These are phyloP conservation scores for Reticulitermes speratus DNA, from an alignment of 1,140 invertebrate species.

Conservation along the genomic window DNA sequence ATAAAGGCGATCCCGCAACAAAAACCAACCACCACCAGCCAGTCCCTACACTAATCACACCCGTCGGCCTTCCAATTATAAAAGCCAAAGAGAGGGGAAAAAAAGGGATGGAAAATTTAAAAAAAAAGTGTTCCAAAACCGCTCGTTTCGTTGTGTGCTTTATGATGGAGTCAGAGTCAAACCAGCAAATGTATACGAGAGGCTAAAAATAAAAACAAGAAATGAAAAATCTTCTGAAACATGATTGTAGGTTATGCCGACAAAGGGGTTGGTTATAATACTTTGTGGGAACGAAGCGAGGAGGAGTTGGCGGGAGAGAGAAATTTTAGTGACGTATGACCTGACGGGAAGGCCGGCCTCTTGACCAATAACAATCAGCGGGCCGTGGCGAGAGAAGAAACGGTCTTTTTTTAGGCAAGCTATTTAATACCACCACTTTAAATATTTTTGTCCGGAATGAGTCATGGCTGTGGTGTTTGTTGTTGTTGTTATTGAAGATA, in stretches of 20 bases:
- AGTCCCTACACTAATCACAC: slow-evolving; percentile 28
- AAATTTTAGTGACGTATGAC: slow-evolving; percentile 1
- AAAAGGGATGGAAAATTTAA: slow-evolving; percentile 19
- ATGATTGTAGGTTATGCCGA: slow-evolving; percentile 6
- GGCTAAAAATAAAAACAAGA: not conserved
- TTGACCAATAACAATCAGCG: slow-evolving; percentile 6
- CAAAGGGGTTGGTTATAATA: slow-evolving; percentile 12
- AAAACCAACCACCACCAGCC: slow-evolving; percentile 21
- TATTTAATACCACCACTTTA: not conserved
- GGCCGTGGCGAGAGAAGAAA: not conserved
- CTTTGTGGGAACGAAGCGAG: not conserved
- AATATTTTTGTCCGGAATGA: not conserved
- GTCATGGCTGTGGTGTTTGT: not conserved
- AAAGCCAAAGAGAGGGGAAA: slow-evolving; percentile 19
- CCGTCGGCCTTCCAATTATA: slow-evolving; percentile 31
- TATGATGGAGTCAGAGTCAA: slow-evolving; percentile 1
- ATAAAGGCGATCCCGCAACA: slow-evolving; percentile 1
- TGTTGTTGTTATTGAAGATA: too few relatives aligned
- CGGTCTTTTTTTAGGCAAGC: not conserved
- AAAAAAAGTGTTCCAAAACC: slow-evolving; percentile 22
- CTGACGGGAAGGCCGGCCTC: not conserved
- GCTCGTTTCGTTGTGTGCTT: slow-evolving; percentile 24
- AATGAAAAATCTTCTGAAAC: not conserved
- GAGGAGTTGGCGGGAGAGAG: not conserved
- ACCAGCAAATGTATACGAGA: not conserved